Base-by-base conservation (phyloP, 2,113 vertebrate species). In the Trachemys scripta region DNA sequence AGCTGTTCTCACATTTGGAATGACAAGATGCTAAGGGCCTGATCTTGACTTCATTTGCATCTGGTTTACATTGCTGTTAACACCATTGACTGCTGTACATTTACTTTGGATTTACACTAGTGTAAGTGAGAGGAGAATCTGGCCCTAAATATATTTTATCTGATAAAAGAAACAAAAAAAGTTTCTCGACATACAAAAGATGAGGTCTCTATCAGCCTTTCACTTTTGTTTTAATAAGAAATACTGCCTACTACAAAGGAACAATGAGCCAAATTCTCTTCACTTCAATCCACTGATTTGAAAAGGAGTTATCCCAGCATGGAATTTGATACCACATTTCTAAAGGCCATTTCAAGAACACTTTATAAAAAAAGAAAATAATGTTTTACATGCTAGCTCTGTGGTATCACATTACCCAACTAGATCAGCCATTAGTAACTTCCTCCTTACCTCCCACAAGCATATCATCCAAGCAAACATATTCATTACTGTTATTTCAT, bases 291-390 rank as follows among this genome's bases (percentile, higher is more conserved):
- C 45, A 42, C 31, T 51, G 54, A 81, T 91, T 51, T 87, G 72
- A 76, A 90, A 17, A 62, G 27, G 38, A 89, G 14, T 22, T 91
- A 27, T 62, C 24, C 65, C 59, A 85, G 59, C 3, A 83, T 14
- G 90, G 47, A 91, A 72, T 65, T 65, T 81, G 35, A 90, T 87
- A 42, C 0, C 89, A 4, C 9, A 38, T 85, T 90, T 72, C 89
- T 51, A 38, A 57, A 80, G 2, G 4, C 38, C 38, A 80, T 86
- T 92, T 96, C 65, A 89, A 85, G 93, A 92, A 57, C 35, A 69
- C 38, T 94, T 94, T 3, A 78, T 49, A 85, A 56, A 54, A 94
- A 90, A 83, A 4, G 75, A 92, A 95, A 82, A 16, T 88, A 83
- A 47, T 16, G 19, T 22, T 93, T 91, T 90, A 81, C 24, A 38